Evolutionary conservation across 2,113 vertebrate species (phyloP).

Genomic region (Tachysurus vachellii): DNA sequence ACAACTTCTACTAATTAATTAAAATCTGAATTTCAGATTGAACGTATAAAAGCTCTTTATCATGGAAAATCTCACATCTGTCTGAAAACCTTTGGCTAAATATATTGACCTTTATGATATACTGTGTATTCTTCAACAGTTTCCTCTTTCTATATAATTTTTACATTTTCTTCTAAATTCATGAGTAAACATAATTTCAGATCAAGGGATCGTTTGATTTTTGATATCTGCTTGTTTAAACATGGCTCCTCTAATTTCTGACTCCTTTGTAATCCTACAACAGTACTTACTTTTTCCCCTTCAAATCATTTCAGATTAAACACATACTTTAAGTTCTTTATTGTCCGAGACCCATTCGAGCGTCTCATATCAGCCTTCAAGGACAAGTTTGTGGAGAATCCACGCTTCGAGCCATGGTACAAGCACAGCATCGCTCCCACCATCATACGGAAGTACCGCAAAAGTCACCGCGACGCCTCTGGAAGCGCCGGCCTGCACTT

Average conservation of each 20-base stretch:
- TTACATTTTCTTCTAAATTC: no score
- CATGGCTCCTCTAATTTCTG: neutral
- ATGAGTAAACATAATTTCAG: neutral
- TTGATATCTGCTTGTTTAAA: neutral
- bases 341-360: conserved; percentile 96
- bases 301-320: conserved; percentile 74
- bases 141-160: neutral
- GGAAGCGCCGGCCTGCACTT: conserved; percentile 85
- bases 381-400: conserved; percentile 97
- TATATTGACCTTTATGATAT: neutral
- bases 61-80: neutral
- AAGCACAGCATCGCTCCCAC: conserved; percentile 91
- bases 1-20: neutral
- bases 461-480: conserved; percentile 70
- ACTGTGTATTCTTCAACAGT: neutral
- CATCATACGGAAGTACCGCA: conserved; percentile 92
- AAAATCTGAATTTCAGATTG: neutral
- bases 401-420: conserved; percentile 97
- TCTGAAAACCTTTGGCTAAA: neutral
- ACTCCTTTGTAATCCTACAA: neutral
- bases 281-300: neutral
- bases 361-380: conserved; percentile 84
- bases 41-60: neutral
- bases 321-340: conserved; percentile 97
- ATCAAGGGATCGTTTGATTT: neutral